phyloP scores from a whole-genome alignment of 2,113 vertebrate species.

The Oryzias woworae region DNA sequence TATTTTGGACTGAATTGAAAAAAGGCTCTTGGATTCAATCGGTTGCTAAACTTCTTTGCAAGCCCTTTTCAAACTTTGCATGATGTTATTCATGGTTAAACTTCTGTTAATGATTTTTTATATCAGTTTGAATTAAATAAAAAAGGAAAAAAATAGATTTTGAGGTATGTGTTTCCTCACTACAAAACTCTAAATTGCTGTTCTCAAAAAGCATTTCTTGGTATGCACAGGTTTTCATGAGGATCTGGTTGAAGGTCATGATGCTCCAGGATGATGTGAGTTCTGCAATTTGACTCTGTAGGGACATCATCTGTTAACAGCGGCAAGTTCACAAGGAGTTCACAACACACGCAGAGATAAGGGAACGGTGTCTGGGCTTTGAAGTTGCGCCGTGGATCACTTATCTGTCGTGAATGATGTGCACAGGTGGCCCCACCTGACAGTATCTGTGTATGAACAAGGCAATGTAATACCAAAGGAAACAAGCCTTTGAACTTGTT shows the following conservation, averaged over 20 bases:
- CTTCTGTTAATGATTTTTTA: too few relatives aligned
- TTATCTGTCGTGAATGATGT: constrained; percentile 3
- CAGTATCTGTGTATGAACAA: not conserved
- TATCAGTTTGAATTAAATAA: too few relatives aligned
- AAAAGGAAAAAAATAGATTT: too few relatives aligned
- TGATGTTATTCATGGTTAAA: too few relatives aligned
- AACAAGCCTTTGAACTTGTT: not conserved
- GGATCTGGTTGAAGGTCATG: constrained; percentile 45
- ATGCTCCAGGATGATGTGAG: constrained; percentile 30
- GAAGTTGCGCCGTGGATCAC: constrained; percentile 28
- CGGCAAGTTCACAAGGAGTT: constrained; percentile 44
- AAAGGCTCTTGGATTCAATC: too few relatives aligned
- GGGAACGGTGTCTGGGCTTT: constrained; percentile 20
- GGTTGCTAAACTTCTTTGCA: too few relatives aligned
- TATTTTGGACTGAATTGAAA: too few relatives aligned
- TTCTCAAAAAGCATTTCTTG: constrained; percentile 31
- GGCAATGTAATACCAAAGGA: not conserved
- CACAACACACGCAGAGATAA: constrained; percentile 33
- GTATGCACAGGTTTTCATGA: constrained; percentile 39
- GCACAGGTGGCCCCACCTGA: constrained; percentile 1
- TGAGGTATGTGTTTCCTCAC: not conserved
- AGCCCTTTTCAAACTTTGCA: too few relatives aligned
- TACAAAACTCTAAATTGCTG: constrained; percentile 2
- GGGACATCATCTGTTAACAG: constrained; percentile 33
- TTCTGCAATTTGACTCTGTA: constrained; percentile 13